These are phyloP conservation scores for Bambusicola thoracicus DNA, from an alignment of 2,113 vertebrate species.

Conservation along the genomic window DNA sequence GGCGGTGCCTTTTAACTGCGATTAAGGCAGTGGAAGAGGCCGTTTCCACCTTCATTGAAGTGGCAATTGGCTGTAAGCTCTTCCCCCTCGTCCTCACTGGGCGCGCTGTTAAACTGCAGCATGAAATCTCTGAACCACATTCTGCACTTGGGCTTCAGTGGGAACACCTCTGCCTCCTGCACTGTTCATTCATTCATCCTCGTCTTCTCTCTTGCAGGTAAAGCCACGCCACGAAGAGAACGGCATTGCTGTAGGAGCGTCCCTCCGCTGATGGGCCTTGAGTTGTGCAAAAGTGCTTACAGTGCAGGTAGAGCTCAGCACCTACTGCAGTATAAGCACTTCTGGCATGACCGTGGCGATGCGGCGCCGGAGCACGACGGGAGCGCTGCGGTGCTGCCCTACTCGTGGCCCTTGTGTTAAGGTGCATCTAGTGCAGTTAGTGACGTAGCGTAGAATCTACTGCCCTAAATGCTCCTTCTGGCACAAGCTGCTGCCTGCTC, in stretches of 20 bases:
- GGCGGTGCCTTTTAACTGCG: background rate
- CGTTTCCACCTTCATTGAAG: background rate
- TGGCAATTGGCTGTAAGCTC: background rate
- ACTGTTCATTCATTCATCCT: background rate
- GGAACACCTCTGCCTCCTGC: background rate
- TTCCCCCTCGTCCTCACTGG: too few species aligned
- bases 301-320: slow-evolving; percentile 85
- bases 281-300: slow-evolving; percentile 88
- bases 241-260: background rate
- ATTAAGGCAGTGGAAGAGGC: background rate
- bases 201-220: slow-evolving; percentile 46
- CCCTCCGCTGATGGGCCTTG: slow-evolving; percentile 55
- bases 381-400: background rate
- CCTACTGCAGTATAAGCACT: slow-evolving; percentile 87
- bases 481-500: slow-evolving; percentile 83
- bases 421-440: slow-evolving; percentile 99
- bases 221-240: background rate
- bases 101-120: background rate
- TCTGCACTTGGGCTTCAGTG: background rate
- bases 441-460: slow-evolving; percentile 93
- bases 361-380: background rate
- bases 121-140: background rate
- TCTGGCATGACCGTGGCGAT: slow-evolving; percentile 81
- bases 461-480: slow-evolving; percentile 99
- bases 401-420: slow-evolving; percentile 87